These are phyloP conservation scores for Netelia inedita DNA, from an alignment of 2,888 invertebrate genomes.

Conservation along the genomic window DNA sequence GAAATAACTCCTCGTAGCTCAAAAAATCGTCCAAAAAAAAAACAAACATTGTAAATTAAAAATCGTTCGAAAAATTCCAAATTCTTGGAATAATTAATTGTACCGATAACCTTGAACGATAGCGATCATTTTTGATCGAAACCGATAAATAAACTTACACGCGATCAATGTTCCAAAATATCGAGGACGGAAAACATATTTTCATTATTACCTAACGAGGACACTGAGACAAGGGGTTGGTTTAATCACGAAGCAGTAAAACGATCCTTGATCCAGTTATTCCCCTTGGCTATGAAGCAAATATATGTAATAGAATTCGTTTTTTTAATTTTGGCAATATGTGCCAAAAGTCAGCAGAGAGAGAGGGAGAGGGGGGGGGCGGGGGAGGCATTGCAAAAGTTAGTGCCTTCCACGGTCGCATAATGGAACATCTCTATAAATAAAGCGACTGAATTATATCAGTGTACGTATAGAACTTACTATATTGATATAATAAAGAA, in stretches of 20 bases:
- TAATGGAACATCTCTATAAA: neutral
- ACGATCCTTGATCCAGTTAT: constrained; percentile 52
- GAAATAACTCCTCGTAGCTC: neutral
- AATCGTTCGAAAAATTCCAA: neutral
- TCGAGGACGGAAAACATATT: neutral
- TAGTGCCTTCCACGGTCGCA: neutral
- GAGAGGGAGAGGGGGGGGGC: neutral
- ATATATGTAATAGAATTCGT: neutral
- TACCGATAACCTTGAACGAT: neutral
- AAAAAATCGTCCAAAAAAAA: neutral
- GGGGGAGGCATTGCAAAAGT: neutral
- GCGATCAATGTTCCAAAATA: constrained; percentile 1
- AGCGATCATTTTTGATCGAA: neutral
- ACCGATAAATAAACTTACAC: neutral
- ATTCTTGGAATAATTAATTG: constrained; percentile 1
- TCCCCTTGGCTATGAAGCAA: neutral
- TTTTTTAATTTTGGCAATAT: constrained; percentile 26
- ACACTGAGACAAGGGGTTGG: neutral
- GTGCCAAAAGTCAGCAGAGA: neutral
- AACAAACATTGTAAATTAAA: neutral
- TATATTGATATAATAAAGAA: constrained; percentile 30
- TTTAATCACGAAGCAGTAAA: neutral
- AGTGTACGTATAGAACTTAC: neutral
- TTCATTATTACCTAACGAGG: neutral
- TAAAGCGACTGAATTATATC: neutral